These are phyloP conservation scores for Malurus alboscapulatus DNA, from an alignment of 2,113 vertebrate genomes.

Conservation along the genomic window DNA sequence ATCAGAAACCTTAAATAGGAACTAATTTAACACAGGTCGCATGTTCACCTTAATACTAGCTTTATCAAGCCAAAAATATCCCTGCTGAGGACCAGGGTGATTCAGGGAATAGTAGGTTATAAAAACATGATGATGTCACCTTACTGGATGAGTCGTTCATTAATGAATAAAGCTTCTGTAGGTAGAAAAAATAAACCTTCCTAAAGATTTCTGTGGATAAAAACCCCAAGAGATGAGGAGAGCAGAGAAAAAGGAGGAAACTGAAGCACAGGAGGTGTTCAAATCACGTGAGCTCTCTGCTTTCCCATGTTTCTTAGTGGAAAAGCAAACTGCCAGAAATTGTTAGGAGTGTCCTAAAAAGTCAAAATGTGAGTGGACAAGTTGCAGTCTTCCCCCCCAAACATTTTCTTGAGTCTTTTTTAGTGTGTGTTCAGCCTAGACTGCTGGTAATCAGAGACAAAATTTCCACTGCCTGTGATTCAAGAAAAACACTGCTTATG, in stretches of 20 bases:
- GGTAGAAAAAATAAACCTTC: slow-evolving; percentile 13
- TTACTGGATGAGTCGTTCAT: neutral
- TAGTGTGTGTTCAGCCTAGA: neutral
- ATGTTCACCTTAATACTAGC: neutral
- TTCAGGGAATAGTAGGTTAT: slow-evolving; percentile 1
- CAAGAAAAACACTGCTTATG: neutral
- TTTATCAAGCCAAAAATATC: neutral
- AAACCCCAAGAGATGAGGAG: neutral
- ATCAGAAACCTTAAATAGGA: neutral
- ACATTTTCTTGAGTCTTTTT: neutral
- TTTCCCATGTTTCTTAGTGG: neutral
- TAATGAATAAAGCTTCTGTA: neutral
- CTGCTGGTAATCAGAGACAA: neutral
- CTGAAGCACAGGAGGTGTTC: neutral
- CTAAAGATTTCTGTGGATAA: neutral
- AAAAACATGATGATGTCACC: neutral
- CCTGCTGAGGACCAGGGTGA: neutral
- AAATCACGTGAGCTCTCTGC: neutral
- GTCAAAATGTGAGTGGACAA: neutral
- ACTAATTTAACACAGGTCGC: neutral
- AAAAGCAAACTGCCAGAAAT: neutral
- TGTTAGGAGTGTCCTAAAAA: neutral
- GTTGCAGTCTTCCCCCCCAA: neutral
- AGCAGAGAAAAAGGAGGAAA: neutral
- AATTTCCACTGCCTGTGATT: neutral